Evolutionary conservation across 64 coral and sea anemone species (phyloP), one percentile per base, ranked within the genome.

Genomic region (Porites australiensis): DNA sequence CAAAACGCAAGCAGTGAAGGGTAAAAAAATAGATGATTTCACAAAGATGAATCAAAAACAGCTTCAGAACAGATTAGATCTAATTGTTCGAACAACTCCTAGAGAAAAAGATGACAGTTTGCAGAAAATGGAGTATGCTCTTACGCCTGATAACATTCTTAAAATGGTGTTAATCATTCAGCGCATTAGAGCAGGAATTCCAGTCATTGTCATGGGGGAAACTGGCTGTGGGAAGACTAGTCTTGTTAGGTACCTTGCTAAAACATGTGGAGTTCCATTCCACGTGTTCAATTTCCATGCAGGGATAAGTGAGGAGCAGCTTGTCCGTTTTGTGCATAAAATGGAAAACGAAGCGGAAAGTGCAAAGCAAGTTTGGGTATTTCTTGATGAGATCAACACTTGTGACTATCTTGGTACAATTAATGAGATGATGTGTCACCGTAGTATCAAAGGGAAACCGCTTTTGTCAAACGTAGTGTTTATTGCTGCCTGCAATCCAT

Each of bases 151-250:
- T 66, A 98, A 98, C 55, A 83, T 98, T 18, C 55, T 98, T 73
- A 98, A 98, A 82, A 98, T 98, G 96, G 73, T 88, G 4, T 48
- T 98, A 50, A 98, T 98, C 59, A 92, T 98, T 72, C 93, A 95
- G 79, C 90, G 96, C 60, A 86, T 95, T 21, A 90, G 88, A 37
- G 93, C 96, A 66, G 80, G 82, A 18, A 92, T 92, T 67, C 96
- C 96, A 12, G 88, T 95, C 16, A 90, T 95, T 67, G 47, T 95
- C 9, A 95, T 95, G 93, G 93, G 93, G 19, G 93, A 95, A 62
- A 95, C 93, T 46, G 93, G 93, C 47, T 95, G 93, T 90, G 93
- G 93, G 3, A 95, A 95, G 75, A 95, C 93, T 1, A 90, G 88
- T 14, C 61, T 95, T 37, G 86, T 92, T 11, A 77, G 89, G 68